phyloP scores from a whole-genome alignment of 2,113 vertebrate species.

The Myocastor coypus region DNA sequence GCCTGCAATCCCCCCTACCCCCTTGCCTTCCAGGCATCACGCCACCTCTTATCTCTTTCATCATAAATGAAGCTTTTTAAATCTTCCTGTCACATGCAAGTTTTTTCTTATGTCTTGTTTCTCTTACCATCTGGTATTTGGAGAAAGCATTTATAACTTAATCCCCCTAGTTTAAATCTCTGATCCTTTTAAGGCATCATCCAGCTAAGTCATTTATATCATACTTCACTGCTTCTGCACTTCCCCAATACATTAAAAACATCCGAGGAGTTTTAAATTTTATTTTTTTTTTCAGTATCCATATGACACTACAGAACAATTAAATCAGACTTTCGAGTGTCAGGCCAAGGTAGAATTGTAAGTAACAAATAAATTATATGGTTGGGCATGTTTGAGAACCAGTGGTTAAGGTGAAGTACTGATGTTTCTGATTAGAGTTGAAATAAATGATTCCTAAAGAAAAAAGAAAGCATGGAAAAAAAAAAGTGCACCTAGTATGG shows the following conservation, averaged over 20 bases:
- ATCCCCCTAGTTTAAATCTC: background rate
- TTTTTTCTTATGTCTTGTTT: background rate
- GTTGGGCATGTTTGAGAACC: background rate
- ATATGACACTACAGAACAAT: background rate
- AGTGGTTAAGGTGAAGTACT: background rate
- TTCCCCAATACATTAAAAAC: background rate
- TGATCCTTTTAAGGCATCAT: background rate
- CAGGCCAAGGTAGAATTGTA: background rate
- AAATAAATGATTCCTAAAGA: background rate
- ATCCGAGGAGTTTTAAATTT: background rate
- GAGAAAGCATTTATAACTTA: slow-evolving; percentile 19
- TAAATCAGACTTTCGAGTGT: background rate
- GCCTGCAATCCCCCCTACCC: background rate
- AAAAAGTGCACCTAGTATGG: background rate
- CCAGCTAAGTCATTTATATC: background rate
- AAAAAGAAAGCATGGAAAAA: background rate
- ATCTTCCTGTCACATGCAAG: background rate
- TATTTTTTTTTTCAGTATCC: background rate
- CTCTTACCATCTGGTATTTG: background rate
- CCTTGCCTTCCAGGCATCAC: background rate
- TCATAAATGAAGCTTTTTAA: background rate
- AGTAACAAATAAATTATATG: background rate
- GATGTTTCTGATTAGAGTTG: background rate
- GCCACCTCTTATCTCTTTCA: background rate
- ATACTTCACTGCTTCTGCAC: background rate